These are phyloP conservation scores for Corythornis leucogaster DNA, from an alignment of 2,797 vertebrate species.

Conservation along the genomic window DNA sequence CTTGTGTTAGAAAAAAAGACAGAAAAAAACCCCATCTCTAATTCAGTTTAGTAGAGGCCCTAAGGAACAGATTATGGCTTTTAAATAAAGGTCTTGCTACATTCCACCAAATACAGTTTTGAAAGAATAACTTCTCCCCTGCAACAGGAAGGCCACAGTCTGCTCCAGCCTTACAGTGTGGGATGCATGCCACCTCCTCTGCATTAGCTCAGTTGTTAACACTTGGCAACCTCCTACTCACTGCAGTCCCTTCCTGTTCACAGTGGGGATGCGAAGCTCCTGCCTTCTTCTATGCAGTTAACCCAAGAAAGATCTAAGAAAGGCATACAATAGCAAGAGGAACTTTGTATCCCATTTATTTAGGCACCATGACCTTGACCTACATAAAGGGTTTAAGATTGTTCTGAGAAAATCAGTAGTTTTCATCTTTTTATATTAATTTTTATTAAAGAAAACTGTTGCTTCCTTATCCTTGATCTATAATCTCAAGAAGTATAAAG, in stretches of 20 bases:
- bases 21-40: background rate
- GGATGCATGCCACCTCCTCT: background rate
- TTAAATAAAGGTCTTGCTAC: background rate
- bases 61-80: background rate
- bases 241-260: background rate
- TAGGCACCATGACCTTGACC: background rate
- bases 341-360: background rate
- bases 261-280: background rate
- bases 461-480: background rate
- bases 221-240: background rate
- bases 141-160: constrained; percentile 11
- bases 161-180: background rate
- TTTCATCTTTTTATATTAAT: background rate
- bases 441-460: background rate
- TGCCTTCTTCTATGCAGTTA: background rate
- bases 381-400: background rate
- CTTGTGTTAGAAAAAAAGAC: background rate
- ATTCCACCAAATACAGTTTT: background rate
- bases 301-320: background rate
- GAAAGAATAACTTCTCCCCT: background rate
- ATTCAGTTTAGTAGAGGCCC: background rate
- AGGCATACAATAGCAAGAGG: background rate
- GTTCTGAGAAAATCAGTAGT: background rate
- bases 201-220: background rate
- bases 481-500: background rate